Evolutionary conservation across 2,888 invertebrate species (phyloP).

Genomic region (Heliconius cydno): DNA sequence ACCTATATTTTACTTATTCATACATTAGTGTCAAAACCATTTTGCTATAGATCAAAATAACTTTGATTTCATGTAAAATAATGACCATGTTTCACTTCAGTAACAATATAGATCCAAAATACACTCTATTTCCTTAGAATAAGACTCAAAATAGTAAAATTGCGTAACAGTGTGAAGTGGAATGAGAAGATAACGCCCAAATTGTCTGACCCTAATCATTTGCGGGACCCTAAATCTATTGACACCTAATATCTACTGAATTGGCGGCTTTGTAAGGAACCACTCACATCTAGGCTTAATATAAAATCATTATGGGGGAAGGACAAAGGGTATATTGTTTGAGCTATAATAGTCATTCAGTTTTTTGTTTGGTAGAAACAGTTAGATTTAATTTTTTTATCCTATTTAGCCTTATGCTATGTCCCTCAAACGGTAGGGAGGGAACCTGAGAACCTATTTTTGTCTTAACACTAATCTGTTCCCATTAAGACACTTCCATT

Average conservation of each 20-base stretch:
- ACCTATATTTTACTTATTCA: neutral
- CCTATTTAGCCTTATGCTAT: neutral
- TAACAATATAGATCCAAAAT: neutral
- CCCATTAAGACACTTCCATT: neutral
- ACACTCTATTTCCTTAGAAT: neutral
- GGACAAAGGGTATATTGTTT: slow-evolving; percentile 5
- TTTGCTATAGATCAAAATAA: slow-evolving; percentile 28
- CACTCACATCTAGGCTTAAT: slow-evolving; percentile 21
- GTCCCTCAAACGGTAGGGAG: neutral
- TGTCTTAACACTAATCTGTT: neutral
- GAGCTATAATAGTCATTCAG: neutral
- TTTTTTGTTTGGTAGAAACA: neutral
- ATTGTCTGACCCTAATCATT: slow-evolving; percentile 50
- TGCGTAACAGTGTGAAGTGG: slow-evolving; percentile 10
- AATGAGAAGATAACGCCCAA: slow-evolving; percentile 40
- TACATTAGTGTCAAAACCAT: slow-evolving; percentile 11
- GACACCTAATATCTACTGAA: slow-evolving; percentile 39
- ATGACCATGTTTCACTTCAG: slow-evolving; percentile 19
- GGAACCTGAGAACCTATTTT: neutral
- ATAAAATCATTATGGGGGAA: slow-evolving; percentile 12
- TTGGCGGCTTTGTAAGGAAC: slow-evolving; percentile 19
- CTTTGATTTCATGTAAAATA: slow-evolving; percentile 32
- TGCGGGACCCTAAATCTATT: slow-evolving; percentile 44
- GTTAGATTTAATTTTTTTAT: neutral
- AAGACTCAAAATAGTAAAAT: neutral